Evolutionary conservation across 2,113 vertebrate genomes (phyloP).

Genomic region (Brachyhypopomus gauderio): DNA sequence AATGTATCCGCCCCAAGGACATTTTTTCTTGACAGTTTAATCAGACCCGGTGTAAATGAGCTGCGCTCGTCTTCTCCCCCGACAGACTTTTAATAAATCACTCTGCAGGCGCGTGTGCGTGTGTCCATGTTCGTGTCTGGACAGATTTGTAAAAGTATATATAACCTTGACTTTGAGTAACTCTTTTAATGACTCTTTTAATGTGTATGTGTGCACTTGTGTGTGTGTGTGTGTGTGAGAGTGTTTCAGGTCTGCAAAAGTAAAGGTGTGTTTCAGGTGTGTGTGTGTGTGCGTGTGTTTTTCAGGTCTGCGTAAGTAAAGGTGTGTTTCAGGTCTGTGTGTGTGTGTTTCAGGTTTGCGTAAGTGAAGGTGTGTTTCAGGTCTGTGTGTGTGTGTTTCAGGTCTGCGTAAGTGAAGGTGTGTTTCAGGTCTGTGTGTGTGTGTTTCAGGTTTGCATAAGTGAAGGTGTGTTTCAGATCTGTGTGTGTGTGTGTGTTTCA

Average conservation of each 20-base stretch:
- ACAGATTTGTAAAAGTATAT: conserved; percentile 33
- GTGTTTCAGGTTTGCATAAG: conserved; percentile 77
- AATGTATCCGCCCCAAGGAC: conserved; percentile 60
- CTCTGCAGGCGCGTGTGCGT: conserved; percentile 28
- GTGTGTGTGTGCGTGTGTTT: neutral
- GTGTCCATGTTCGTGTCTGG: neutral
- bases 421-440: conserved; percentile 33
- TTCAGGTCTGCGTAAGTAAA: conserved; percentile 79
- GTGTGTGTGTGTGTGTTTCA: conserved; percentile 69
- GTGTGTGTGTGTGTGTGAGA: conserved; percentile 73
- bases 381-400: conserved; percentile 51
- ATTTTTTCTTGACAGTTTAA: conserved; percentile 67
- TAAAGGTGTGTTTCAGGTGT: too few relatives aligned
- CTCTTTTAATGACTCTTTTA: neutral
- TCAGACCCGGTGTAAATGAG: conserved; percentile 65
- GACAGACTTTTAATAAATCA: conserved; percentile 44
- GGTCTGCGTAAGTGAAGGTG: conserved; percentile 77
- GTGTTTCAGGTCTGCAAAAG: too few relatives aligned
- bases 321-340: conserved; percentile 26
- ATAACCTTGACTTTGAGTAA: conserved; percentile 32
- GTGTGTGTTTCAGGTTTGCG: conserved; percentile 72
- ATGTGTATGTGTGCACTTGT: neutral
- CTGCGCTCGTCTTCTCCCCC: conserved; percentile 20
- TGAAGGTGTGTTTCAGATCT: conserved; percentile 62
- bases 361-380: conserved; percentile 69